A percentile compares a stretch with the other conserved stretches of the same genome.
phyloP scores from a whole-genome alignment of 2,797 vertebrate genomes.

The Pampus argenteus region DNA sequence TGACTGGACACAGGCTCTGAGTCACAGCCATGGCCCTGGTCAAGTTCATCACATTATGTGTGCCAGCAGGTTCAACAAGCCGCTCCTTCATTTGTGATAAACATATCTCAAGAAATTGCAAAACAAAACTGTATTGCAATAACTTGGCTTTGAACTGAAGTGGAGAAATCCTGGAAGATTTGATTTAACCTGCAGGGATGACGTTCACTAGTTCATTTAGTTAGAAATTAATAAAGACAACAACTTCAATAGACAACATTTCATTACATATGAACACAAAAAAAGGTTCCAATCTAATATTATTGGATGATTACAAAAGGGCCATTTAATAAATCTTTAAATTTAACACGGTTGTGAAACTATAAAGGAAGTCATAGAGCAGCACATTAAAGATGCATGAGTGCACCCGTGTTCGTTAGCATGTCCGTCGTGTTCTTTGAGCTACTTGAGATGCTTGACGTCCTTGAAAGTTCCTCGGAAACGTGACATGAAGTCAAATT shows the following conservation, averaged over 20 bases:
- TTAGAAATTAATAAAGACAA: too few relatives aligned
- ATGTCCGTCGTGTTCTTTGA: neutral
- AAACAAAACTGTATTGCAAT: constrained; percentile 20
- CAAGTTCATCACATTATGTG: neutral
- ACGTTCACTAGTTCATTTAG: too few relatives aligned
- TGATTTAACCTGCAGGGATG: neutral
- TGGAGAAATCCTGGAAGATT: constrained; percentile 16
- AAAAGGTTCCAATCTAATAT: too few relatives aligned
- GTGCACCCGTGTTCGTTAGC: too few relatives aligned
- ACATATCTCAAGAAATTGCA: neutral
- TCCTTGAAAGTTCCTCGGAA: neutral
- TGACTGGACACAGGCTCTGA: too few relatives aligned
- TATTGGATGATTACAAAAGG: too few relatives aligned
- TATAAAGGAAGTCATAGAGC: neutral
- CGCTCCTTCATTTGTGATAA: neutral
- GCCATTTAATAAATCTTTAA: too few relatives aligned
- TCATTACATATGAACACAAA: neutral
- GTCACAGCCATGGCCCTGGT: neutral
- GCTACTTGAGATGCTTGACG: too few relatives aligned
- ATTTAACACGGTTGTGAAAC: neutral
- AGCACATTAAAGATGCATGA: neutral
- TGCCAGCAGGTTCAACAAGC: neutral
- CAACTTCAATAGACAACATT: neutral
- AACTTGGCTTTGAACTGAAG: constrained; percentile 3
- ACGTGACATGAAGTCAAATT: neutral